Base-by-base conservation (phyloP, 1,140 invertebrate genomes). In the Penaeus indicus region DNA sequence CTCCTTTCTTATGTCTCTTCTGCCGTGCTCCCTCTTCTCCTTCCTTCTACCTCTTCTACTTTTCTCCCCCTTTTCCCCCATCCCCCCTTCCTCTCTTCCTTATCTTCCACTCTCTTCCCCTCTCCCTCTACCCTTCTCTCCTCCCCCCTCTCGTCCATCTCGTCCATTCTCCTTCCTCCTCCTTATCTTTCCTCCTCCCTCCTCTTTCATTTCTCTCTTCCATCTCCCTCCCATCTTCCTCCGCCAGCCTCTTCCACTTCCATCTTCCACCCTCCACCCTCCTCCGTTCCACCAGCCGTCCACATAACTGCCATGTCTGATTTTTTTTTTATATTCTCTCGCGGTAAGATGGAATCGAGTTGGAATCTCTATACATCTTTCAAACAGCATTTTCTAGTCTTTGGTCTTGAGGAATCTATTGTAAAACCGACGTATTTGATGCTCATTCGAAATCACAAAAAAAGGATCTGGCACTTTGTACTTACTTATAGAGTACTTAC, bases 251-350 rank as follows among this genome's bases (percentile, higher is more conserved):
- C 64, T 8, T 27, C 25, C 3, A 3, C 11, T 67, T 72, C 82
- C 72, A 67, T 84, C 83, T 84, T 69, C 61, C 78, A 60, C 78
- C 61, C 3, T 80, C 38, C 10, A 38, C 8, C 13, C 11, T n/a
- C 67, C 32, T 72, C 32, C 67, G 4, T 13, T 72, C 67, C 67
- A 54, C 54, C 54, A 54, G 54, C 54, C 54, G 54, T 54, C 54
- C 54, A 16, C 54, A 54, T 54, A 54, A 54, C 54, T 54, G 54
- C 54, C 54, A 13, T 16, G 54, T 5, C 54, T 54, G 38, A 42
- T 42, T 42, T 42, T 42, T 42, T 42, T 42, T 42, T 42, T 42
- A 42, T 42, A 7, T 42, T 42, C 38, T 54, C 16, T 54, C 54
- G 1, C 11, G 54, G 10, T 16, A 2, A 54, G 54, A 54, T 42